phyloP scores from a whole-genome alignment of 2,113 vertebrate species.

The Chinchilla lanigera region DNA sequence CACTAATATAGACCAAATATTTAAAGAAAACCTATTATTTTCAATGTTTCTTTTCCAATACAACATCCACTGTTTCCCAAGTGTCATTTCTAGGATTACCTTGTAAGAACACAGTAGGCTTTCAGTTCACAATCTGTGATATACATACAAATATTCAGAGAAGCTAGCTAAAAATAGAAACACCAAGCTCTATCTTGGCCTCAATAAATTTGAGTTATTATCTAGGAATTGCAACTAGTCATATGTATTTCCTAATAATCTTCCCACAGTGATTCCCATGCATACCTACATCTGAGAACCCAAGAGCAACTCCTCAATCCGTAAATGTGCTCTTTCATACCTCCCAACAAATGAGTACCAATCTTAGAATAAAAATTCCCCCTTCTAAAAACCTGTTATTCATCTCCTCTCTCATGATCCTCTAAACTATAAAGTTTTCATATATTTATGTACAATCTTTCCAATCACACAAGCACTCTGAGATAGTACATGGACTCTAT shows the following conservation, averaged over 20 bases:
- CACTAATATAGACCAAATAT: not conserved
- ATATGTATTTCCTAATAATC: constrained; percentile 19
- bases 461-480: not conserved
- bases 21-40: constrained; percentile 7
- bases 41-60: not conserved
- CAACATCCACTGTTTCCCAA: not conserved
- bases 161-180: constrained; percentile 36
- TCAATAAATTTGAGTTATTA: not conserved
- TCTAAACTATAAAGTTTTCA: not conserved
- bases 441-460: not conserved
- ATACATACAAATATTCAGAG: not conserved
- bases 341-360: not conserved
- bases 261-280: not conserved
- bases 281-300: constrained; percentile 7
- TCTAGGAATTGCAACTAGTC: not conserved
- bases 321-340: not conserved
- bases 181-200: not conserved
- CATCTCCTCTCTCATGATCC: not conserved
- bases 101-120: not conserved
- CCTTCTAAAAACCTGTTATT: not conserved
- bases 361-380: not conserved
- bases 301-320: not conserved
- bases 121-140: constrained; percentile 13
- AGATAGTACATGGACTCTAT: not conserved
- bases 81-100: not conserved